phyloP scores from a whole-genome alignment of 1,140 invertebrate genomes.

The Oryzaephilus surinamensis region DNA sequence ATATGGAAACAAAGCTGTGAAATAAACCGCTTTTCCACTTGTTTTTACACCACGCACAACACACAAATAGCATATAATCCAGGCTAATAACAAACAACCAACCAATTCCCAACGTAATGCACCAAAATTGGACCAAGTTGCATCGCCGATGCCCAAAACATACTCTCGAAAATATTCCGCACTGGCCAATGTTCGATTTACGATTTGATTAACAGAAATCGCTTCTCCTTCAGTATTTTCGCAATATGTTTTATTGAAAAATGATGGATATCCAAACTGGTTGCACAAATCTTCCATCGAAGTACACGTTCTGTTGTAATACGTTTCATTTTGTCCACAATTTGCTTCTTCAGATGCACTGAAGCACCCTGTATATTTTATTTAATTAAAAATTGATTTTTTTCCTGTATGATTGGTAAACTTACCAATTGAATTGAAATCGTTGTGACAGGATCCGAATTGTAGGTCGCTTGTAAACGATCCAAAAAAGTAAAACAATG shows the following conservation, averaged over 20 bases:
- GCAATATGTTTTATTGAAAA: constrained; percentile 40
- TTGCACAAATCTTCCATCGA: constrained; percentile 40
- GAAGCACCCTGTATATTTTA: constrained; percentile 27
- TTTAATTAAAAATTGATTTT: no score
- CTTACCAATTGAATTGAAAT: constrained; percentile 53
- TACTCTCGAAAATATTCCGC: constrained; percentile 41
- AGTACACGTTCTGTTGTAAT: constrained; percentile 41
- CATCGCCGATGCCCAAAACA: constrained; percentile 45
- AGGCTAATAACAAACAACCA: constrained; percentile 56
- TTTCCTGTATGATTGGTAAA: neutral
- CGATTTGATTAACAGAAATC: constrained; percentile 31
- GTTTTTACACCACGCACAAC: constrained; percentile 59
- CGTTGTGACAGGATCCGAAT: constrained; percentile 62
- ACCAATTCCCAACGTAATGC: constrained; percentile 60
- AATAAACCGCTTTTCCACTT: constrained; percentile 74
- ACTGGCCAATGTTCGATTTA: constrained; percentile 30
- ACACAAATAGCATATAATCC: constrained; percentile 65
- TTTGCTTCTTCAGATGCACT: constrained; percentile 26
- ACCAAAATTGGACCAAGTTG: constrained; percentile 55
- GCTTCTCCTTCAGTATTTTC: constrained; percentile 25
- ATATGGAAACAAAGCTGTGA: constrained; percentile 68
- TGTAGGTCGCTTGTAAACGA: constrained; percentile 56
- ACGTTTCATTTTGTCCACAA: constrained; percentile 34
- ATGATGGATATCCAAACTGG: no score
- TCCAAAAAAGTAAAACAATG: constrained; percentile 61